Percentiles rank a stretch among this genome's conserved stretches.
These are phyloP conservation scores for Tonatia bakeri DNA, from an alignment of 2,113 vertebrate species.

Conservation along the genomic window DNA sequence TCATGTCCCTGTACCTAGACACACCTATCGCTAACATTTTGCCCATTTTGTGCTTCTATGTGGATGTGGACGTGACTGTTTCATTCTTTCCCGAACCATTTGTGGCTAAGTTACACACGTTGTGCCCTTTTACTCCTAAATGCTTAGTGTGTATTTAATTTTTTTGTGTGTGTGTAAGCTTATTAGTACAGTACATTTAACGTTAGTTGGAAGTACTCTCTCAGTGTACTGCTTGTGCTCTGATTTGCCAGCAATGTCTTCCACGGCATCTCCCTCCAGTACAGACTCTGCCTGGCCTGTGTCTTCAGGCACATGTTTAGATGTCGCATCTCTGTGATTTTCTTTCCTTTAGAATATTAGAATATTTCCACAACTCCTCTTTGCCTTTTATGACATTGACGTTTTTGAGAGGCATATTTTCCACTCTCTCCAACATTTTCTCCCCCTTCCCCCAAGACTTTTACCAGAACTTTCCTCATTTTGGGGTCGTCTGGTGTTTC, in stretches of 20 bases:
- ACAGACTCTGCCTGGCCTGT: not conserved
- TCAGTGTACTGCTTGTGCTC: not conserved
- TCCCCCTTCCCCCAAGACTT: not conserved
- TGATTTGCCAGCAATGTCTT: not conserved
- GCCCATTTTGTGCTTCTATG: not conserved
- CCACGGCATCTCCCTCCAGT: not conserved
- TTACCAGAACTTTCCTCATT: not conserved
- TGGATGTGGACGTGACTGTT: not conserved
- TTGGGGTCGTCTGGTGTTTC: not conserved
- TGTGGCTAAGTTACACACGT: not conserved
- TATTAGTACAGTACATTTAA: not conserved
- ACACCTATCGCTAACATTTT: not conserved
- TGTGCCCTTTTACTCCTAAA: not conserved
- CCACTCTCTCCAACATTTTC: not conserved
- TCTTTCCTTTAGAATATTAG: not conserved
- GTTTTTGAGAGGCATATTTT: not conserved
- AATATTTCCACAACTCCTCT: not conserved
- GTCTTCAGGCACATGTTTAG: not conserved
- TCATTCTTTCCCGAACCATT: not conserved
- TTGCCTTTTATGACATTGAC: not conserved
- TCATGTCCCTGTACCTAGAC: not conserved
- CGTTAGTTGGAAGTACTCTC: not conserved
- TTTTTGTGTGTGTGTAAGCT: too few relatives aligned
- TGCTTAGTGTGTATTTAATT: not conserved
- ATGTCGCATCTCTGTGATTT: not conserved